These are phyloP conservation scores for Stegana nigrithorax DNA, from an alignment of 2,888 invertebrate genomes.

Conservation along the genomic window DNA sequence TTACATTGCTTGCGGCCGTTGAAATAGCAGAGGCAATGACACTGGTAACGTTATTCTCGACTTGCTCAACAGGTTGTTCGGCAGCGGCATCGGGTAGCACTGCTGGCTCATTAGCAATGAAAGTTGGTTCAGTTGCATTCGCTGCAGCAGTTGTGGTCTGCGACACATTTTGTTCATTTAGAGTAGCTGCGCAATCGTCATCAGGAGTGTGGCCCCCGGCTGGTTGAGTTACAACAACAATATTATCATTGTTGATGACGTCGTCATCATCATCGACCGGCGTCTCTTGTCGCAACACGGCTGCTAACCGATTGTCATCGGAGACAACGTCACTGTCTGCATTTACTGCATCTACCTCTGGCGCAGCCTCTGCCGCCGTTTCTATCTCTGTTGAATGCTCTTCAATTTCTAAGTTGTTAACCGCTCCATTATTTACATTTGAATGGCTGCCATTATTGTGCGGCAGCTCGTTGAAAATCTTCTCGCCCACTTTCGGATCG, in stretches of 20 bases:
- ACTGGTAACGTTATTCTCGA: constrained; percentile 55
- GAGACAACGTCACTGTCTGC: constrained; percentile 25
- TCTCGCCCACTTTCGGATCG: constrained; percentile 79
- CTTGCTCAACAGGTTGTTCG: constrained; percentile 61
- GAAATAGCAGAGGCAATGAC: constrained; percentile 45
- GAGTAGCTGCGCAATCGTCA: not conserved
- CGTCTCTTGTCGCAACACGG: constrained; percentile 56
- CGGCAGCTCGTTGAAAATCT: constrained; percentile 72
- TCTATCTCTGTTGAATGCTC: constrained; percentile 16
- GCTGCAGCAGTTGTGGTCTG: constrained; percentile 22
- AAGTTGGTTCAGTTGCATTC: constrained; percentile 50
- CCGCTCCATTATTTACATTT: constrained; percentile 51
- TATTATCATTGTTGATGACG: constrained; percentile 21
- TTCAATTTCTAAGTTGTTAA: constrained; percentile 39
- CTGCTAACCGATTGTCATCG: constrained; percentile 48
- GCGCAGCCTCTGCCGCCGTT: constrained; percentile 21
- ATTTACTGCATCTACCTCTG: constrained; percentile 20
- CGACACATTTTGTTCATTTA: too few species aligned
- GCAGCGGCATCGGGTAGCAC: too few species aligned
- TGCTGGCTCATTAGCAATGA: not conserved
- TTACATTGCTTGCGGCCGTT: constrained; percentile 27
- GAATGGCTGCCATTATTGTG: constrained; percentile 48
- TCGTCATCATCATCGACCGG: constrained; percentile 53
- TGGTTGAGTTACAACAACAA: constrained; percentile 34
- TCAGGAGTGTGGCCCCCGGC: too few species aligned